Evolutionary conservation across 2,888 invertebrate genomes (phyloP), one percentile per base, ranked within the genome.

Genomic region (Euplexia lucipara): DNA sequence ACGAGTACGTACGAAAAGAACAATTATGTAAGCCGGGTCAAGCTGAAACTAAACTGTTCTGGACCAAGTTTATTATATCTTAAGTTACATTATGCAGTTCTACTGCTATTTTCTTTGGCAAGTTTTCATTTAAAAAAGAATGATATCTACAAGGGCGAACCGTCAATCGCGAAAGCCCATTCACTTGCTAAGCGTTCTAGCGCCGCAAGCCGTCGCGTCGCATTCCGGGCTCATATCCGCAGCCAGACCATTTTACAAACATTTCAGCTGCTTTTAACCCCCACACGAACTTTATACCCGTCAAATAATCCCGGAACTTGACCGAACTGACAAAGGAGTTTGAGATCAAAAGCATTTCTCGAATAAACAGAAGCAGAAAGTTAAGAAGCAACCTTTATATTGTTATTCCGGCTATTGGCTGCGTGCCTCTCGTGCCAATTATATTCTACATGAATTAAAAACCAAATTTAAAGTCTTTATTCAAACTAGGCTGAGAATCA

Each of bases 281-380:
- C 14, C 41, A 44, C 39, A 58, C 41, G 42, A 75, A 73, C 35
- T 70, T 75, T 42, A 51, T 70, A 58, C 58, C 53, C 39, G 39
- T n/a, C 72, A 71, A 52, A 45, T 76, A 56, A 65, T 52, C 41
- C 39, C 10, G 8, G 18, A 73, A 65, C 51, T 70, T 52, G 34
- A 73, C 45, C 16, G 7, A 71, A 56, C 66, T 66, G 44, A 60
- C 60, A 76, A 65, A 65, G 35, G 45, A 49, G 44, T 49, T 53
- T 22, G 9, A 26, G 42, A 49, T 76, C 66, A 66, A 76, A 70
- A 44, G 52, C 35, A 44, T 56, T 71, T 20, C 45, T 54, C 8
- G 8, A 56, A 16, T 16, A 32, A 65, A 57, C 51, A 56, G 14
- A 34, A 45, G 16, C 14, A 4, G 18, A 35, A 61, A 67, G 10